A percentile compares a stretch with the other conserved stretches of the same genome.
These are phyloP conservation scores for Protomyctophum bolini DNA, from an alignment of 2,113 vertebrate species.

Conservation along the genomic window DNA sequence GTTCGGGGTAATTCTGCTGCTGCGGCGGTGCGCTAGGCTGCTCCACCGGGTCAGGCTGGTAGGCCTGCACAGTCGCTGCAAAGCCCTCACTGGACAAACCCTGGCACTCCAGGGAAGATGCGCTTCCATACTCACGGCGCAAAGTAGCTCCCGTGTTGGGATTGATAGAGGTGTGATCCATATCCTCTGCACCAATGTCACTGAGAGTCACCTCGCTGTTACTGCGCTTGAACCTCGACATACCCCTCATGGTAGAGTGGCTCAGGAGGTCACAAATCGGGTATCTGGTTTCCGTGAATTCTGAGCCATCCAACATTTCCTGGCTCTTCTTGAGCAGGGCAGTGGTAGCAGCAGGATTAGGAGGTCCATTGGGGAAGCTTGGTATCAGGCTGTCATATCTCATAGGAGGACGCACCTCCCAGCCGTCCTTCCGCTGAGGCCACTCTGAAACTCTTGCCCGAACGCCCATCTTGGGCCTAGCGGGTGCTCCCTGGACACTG, in stretches of 20 bases:
- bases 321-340: slow-evolving; percentile 41
- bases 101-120: slow-evolving; percentile 86
- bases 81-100: slow-evolving; percentile 81
- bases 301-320: slow-evolving; percentile 60
- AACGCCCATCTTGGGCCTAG: slow-evolving; percentile 89
- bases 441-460: slow-evolving; percentile 87
- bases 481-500: slow-evolving; percentile 79
- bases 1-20: slow-evolving; percentile 73
- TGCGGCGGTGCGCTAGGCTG: slow-evolving; percentile 76
- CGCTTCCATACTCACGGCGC: slow-evolving; percentile 86
- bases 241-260: slow-evolving; percentile 79
- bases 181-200: slow-evolving; percentile 85
- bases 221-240: slow-evolving; percentile 86
- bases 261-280: slow-evolving; percentile 79
- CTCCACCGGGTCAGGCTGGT: slow-evolving; percentile 77
- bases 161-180: slow-evolving; percentile 85
- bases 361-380: slow-evolving; percentile 76
- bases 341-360: slow-evolving; percentile 72
- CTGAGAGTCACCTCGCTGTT: slow-evolving; percentile 90
- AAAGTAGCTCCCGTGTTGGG: slow-evolving; percentile 86
- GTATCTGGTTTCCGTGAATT: slow-evolving; percentile 78
- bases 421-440: slow-evolving; percentile 86
- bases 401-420: slow-evolving; percentile 76
- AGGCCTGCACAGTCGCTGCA: slow-evolving; percentile 79
- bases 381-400: slow-evolving; percentile 74